Evolutionary conservation across 2,888 invertebrate genomes (phyloP).

Genomic region (Sialis lutaria): DNA sequence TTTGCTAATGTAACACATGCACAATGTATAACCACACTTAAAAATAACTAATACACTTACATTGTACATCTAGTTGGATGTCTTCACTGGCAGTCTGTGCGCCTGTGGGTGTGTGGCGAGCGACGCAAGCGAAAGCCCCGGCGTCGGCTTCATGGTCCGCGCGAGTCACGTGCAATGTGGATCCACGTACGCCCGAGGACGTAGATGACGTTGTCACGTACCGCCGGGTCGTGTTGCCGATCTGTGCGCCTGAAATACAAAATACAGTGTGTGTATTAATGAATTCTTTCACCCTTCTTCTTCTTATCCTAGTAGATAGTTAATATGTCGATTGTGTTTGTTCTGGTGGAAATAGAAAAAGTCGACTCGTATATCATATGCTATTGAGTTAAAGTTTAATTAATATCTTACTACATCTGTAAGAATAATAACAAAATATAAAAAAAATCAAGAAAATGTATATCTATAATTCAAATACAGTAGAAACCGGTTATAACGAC

Average conservation of each 20-base stretch:
- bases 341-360: not conserved
- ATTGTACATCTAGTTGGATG: not conserved
- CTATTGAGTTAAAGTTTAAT: too few relatives aligned
- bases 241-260: slow-evolving; percentile 3
- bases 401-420: too few relatives aligned
- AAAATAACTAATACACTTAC: not conserved
- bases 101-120: not conserved
- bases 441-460: too few relatives aligned
- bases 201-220: not conserved
- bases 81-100: not conserved
- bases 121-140: slow-evolving; percentile 1
- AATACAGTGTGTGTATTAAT: not conserved
- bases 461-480: too few relatives aligned
- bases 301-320: too few relatives aligned
- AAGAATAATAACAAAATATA: too few relatives aligned
- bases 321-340: not conserved
- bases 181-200: not conserved
- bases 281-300: too few relatives aligned
- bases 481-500: too few relatives aligned
- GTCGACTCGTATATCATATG: too few relatives aligned
- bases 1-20: too few relatives aligned
- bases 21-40: too few relatives aligned
- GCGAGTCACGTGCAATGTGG: not conserved
- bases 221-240: slow-evolving; percentile 5
- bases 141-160: slow-evolving; percentile 2